Percentiles rank a stretch among this genome's conserved stretches.
These are phyloP conservation scores for Arizona elegans DNA, from an alignment of 2,113 vertebrate species.

Conservation along the genomic window DNA sequence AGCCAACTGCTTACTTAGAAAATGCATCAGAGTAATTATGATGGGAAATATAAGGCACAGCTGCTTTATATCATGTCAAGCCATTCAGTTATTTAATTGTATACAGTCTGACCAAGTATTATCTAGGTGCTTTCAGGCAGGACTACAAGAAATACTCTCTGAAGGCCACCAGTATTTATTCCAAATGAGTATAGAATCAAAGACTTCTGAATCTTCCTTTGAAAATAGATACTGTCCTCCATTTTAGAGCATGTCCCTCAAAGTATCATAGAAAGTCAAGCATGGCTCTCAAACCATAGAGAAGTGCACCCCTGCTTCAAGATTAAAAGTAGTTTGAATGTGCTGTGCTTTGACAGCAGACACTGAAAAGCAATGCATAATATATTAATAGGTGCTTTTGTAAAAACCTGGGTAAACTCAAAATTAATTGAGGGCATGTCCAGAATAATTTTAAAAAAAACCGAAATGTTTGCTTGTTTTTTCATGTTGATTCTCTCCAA, in stretches of 20 bases:
- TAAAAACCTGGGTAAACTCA: not conserved
- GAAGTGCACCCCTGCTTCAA: not conserved
- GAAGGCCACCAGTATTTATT: not conserved
- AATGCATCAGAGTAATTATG: not conserved
- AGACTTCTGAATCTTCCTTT: not conserved
- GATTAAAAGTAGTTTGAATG: not conserved
- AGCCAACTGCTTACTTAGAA: not conserved
- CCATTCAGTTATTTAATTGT: not conserved
- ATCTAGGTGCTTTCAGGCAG: not conserved
- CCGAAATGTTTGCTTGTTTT: not conserved
- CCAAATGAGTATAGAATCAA: not conserved
- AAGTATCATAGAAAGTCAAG: not conserved
- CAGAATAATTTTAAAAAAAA: not conserved
- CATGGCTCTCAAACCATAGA: not conserved
- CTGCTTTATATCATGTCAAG: not conserved
- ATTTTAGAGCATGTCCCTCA: not conserved
- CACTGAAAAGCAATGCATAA: not conserved
- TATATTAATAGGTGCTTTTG: not conserved
- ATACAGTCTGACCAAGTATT: not conserved
- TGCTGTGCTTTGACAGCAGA: not conserved
- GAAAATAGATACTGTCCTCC: not conserved
- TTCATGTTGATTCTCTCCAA: not conserved
- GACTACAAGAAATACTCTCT: not conserved
- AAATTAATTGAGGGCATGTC: not conserved
- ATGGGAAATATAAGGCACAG: not conserved